Base-by-base conservation (phyloP, 2,888 invertebrate genomes). In the Andricus curvator region DNA sequence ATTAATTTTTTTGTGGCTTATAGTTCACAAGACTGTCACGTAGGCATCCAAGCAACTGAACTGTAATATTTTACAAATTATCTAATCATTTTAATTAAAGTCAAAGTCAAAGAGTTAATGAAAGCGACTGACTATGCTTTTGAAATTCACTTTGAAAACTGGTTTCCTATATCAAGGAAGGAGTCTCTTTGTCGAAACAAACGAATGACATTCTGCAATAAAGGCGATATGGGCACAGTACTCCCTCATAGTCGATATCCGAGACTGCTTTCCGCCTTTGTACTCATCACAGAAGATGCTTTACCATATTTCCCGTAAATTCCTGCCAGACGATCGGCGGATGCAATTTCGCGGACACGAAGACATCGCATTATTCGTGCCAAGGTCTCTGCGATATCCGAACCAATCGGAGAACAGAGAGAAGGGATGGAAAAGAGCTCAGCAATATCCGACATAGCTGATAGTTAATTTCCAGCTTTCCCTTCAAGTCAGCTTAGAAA, bases 361-460 rank as follows among this genome's bases (percentile, higher is more conserved):
- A 70, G 70, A 51, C 51, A 70, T 51, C 77, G 78, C 67, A 81
- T 80, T 80, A 83, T 84, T 78, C 78, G 62, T 78, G 74, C 79
- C 82, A 79, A 80, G 78, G 44, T 78, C 77, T 60, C 33, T 20
- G 29, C 33, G 70, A 62, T 60, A 70, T 78, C 77, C 44, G 80
- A 77, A 60, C 17, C 62, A 68, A 77, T 68, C 82, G 79, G 78
- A 33, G 80, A 48, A 60, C 15, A 67, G 64, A 62, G 77, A 37
- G 33, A 20, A 80, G 82, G 29, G 74, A 68, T 51, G 66, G 78
- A 83, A 82, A 70, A 70, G 70, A 70, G 70, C 70, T 51, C 70
- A 70, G 85, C 82, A 85, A 86, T 85, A 85, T 85, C 85, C 85
- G 86, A 78, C 78, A 77, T 81, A 82, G 80, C 80, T 85, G 85